phyloP scores from a whole-genome alignment of 2,797 vertebrate species.

The Eptatretus atami region DNA sequence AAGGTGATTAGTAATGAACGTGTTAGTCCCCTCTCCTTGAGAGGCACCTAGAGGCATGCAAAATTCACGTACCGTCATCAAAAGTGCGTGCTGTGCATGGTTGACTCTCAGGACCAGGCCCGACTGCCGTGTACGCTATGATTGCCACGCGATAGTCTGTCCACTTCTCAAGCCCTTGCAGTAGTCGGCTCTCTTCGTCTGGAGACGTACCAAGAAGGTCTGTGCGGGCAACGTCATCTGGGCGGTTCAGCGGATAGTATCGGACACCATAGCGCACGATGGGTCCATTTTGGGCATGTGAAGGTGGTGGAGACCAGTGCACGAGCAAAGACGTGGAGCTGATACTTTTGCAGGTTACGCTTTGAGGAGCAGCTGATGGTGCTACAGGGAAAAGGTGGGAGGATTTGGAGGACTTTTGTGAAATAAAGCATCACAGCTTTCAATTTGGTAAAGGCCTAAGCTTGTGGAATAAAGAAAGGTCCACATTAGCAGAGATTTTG shows the following conservation, averaged over 20 bases:
- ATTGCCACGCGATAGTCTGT: constrained; percentile 78
- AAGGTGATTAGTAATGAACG: too few species aligned
- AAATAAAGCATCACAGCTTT: constrained; percentile 4
- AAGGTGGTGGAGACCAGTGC: constrained; percentile 76
- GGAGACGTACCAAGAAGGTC: constrained; percentile 42
- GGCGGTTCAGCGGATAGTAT: constrained; percentile 23
- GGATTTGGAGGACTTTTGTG: constrained; percentile 21
- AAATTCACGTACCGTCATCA: constrained; percentile 79
- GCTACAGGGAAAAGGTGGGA: constrained; percentile 23
- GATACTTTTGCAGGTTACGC: constrained; percentile 66
- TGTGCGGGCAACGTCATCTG: constrained; percentile 20
- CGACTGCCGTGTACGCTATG: constrained; percentile 68
- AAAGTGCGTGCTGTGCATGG: constrained; percentile 73
- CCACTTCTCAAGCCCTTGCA: constrained; percentile 99
- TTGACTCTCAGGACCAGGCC: constrained; percentile 71
- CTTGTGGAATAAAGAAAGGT: too few species aligned
- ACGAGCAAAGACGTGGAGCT: constrained; percentile 95
- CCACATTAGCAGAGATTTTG: too few species aligned
- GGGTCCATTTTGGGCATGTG: constrained; percentile 74
- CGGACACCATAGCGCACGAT: constrained; percentile 64
- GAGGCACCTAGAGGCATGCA: too few species aligned
- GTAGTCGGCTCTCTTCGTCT: constrained; percentile 50
- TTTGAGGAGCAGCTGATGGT: constrained; percentile 81
- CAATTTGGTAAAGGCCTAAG: too few species aligned
- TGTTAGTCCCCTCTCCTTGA: too few species aligned